Base-by-base conservation (phyloP, 2,113 vertebrate species). In the Natator depressus region DNA sequence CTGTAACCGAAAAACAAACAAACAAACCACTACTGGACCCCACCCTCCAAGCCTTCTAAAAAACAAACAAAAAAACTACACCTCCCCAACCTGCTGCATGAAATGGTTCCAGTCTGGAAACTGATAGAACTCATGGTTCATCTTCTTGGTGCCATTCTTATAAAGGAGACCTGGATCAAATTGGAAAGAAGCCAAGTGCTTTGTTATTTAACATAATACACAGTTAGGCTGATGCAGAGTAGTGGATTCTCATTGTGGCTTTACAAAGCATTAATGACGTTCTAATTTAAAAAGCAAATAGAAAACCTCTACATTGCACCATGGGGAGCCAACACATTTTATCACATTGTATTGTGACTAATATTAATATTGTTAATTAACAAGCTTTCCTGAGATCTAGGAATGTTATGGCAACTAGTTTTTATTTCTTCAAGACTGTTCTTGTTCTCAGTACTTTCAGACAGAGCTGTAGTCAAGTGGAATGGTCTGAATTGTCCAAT, bases 311-410 rank as follows among this genome's bases (percentile, higher is more conserved):
- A 83, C 96, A 97, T 97, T 92, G 96, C 95, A 97, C 96, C 94
- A 14, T 75, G 51, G 96, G 96, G 97, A 97, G 95, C 72, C 90
- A 96, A 94, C 94, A 95, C 96, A 96, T 96, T 97, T 97, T 97
- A 97, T 96, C 96, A 96, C 91, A 89, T 95, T 96, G 96, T 96
- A 96, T 97, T 97, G 94, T 97, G 97, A 97, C 96, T 97, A 97
- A 97, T 97, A 96, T 97, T 97, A 97, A 97, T 97, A 97, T 97
- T 96, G 96, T 96, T 97, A 97, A 97, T 97, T 97, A 97, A 97
- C 96, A 97, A 97, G 95, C 96, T 87, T 97, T 97, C 96, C 84
- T 95, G 95, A 97, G 96, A 96, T 96, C 89, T 90, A 93, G 92
- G 83, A 96, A 87, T 95, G 92, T 97, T 95, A 96, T 20, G 49